Evolutionary conservation across 2,113 vertebrate species (phyloP), one percentile per base, ranked within the genome.

Genomic region (Progne subis): DNA sequence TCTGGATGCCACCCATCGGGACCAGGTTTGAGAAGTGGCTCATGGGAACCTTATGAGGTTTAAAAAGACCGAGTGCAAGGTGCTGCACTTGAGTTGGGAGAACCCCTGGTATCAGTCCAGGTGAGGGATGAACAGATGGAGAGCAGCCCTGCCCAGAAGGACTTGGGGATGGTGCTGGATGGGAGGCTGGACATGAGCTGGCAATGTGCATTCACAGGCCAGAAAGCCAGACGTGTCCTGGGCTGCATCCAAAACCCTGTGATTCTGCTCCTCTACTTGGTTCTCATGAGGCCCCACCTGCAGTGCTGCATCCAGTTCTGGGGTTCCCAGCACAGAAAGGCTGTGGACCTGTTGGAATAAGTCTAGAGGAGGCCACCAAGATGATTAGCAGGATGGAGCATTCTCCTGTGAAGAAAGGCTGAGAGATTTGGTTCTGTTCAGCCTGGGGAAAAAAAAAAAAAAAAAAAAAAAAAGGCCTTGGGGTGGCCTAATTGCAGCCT

Each of bases 71-170:
- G 39, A 53, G n/a, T 13, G 9, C 55, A 69, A 61, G 25, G 47
- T 18, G n/a, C 20, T 82, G 14, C 47, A 47, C 11, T 25, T 21
- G n/a, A 39, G 29, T 2, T 20, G 7, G 17, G 55, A 9, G 61
- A 68, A 12, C 5, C 11, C 4, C 34, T 0, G 0, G 3, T 32
- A 37, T 28, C 14, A 49, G 31, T 15, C 34, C 29, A 34, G 41
- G 18, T 41, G 26, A 13, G 21, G 55, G 29, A 37, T 37, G 41
- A 69, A 31, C 20, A 19, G 55, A 69, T 43, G 1, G 0, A 63
- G 41, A 63, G 34, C 71, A 55, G 41, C 31, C 8, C 14, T 13
- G 11, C 3, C 7, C 4, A 55, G 29, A 25, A 69, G 47, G 55
- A 69, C 20, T 21, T 61, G n/a, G 41, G 28, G 5, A 1, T 43